Conservation (phyloP, 2,888 invertebrate species). For the Pollenia labialis region DNA sequence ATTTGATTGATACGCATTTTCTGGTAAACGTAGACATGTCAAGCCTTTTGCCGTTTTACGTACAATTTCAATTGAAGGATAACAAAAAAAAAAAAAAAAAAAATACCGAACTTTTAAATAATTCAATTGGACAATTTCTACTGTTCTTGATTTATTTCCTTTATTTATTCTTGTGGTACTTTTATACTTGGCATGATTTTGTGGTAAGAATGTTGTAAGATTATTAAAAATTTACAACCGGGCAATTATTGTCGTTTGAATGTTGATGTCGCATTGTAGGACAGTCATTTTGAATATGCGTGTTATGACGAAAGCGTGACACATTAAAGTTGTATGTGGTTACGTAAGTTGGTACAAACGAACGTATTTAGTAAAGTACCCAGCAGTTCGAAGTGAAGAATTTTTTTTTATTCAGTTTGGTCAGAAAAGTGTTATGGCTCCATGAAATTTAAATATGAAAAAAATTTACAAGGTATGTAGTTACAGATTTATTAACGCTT, state of each 20-base stretch:
- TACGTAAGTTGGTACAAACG: background rate
- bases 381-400: background rate
- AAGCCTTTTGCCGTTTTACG: background rate
- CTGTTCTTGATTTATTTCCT: background rate
- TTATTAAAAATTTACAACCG: constrained; percentile 56
- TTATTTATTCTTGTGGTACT: background rate
- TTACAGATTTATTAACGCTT: no score
- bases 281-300: constrained; percentile 43
- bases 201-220: constrained; percentile 41
- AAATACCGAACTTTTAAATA: constrained; percentile 41
- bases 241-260: constrained; percentile 28
- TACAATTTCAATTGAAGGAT: background rate
- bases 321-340: constrained; percentile 32
- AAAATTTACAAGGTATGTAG: no score
- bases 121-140: constrained; percentile 40
- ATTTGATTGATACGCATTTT: constrained; percentile 51
- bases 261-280: constrained; percentile 32
- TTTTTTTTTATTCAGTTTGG: no score
- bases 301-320: constrained; percentile 57
- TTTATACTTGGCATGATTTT: constrained; percentile 5
- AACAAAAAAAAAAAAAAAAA: no score
- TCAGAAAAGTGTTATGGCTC: no score
- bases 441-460: no score
- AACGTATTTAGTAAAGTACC: background rate
- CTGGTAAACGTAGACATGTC: background rate